A percentile compares a stretch with the other conserved stretches of the same genome.
These are phyloP conservation scores for Hesperophylax magnus DNA, from an alignment of 1,140 invertebrate species.

Conservation along the genomic window DNA sequence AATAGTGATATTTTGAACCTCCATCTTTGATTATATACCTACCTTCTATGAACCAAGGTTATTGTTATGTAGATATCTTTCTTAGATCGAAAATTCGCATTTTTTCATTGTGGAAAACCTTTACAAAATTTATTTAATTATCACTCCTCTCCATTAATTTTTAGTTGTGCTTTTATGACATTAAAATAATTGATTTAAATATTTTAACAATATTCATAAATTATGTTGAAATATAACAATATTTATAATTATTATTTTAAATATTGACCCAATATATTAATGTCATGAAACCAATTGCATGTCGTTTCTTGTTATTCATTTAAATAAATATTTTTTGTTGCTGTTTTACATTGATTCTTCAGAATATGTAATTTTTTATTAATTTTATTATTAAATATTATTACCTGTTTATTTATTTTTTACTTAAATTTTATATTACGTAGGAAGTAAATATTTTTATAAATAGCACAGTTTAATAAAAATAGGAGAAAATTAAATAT, in stretches of 20 bases:
- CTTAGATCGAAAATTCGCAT: constrained; percentile 49
- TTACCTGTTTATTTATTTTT: too few relatives aligned
- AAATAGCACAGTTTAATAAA: too few relatives aligned
- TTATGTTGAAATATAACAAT: not conserved
- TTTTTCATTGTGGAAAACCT: constrained; percentile 40
- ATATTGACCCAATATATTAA: not conserved
- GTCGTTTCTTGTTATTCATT: constrained; percentile 6
- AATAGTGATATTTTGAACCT: too few relatives aligned
- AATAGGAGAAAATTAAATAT: too few relatives aligned
- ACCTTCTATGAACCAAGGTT: too few relatives aligned
- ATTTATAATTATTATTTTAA: not conserved
- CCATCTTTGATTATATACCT: too few relatives aligned
- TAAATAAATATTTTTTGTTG: constrained; percentile 10
- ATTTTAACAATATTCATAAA: not conserved
- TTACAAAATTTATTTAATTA: constrained; percentile 11
- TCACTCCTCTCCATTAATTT: constrained; percentile 27
- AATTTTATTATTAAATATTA: not conserved
- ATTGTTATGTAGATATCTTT: not conserved
- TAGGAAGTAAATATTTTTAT: too few relatives aligned
- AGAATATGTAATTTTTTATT: not conserved
- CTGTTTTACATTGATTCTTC: constrained; percentile 10
- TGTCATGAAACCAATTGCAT: constrained; percentile 1
- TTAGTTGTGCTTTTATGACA: constrained; percentile 6
- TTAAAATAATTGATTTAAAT: not conserved
- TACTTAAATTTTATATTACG: too few relatives aligned